Percentiles rank a stretch among this genome's conserved stretches.
phyloP scores from a whole-genome alignment of 1,140 invertebrate genomes.

The Polypedilum vanderplanki region DNA sequence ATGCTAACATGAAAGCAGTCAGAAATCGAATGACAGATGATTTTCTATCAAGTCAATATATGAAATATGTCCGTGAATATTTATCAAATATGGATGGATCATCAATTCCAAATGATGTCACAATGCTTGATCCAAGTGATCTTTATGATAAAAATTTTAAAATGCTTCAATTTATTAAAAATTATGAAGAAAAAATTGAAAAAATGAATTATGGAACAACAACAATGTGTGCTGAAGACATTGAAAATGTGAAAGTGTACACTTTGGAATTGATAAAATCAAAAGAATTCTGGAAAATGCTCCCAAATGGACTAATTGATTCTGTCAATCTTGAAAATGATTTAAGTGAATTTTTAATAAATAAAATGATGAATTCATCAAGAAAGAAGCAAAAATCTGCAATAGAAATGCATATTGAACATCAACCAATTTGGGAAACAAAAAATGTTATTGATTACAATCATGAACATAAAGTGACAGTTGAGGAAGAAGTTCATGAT shows the following conservation, averaged over 20 bases:
- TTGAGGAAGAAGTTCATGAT: background rate
- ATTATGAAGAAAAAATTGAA: background rate
- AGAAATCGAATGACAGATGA: background rate
- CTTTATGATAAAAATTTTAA: background rate
- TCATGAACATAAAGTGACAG: background rate
- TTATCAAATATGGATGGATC: background rate
- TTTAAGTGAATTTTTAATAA: background rate
- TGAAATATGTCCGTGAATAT: background rate
- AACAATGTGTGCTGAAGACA: background rate
- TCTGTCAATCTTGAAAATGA: background rate
- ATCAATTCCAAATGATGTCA: background rate
- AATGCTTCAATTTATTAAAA: background rate
- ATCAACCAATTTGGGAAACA: background rate
- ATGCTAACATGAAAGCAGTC: background rate
- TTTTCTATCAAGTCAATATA: background rate
- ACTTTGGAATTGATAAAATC: background rate
- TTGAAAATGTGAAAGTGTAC: background rate
- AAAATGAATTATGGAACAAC: background rate
- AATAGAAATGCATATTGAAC: background rate
- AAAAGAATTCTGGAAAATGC: background rate
- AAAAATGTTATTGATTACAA: background rate
- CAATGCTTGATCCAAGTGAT: background rate
- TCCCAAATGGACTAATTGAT: background rate
- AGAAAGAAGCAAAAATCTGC: background rate
- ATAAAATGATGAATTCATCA: background rate